Percentiles rank a stretch among this genome's conserved stretches.
phyloP scores from a whole-genome alignment of 2,888 invertebrate genomes.

The Raillietiella orientalis region DNA sequence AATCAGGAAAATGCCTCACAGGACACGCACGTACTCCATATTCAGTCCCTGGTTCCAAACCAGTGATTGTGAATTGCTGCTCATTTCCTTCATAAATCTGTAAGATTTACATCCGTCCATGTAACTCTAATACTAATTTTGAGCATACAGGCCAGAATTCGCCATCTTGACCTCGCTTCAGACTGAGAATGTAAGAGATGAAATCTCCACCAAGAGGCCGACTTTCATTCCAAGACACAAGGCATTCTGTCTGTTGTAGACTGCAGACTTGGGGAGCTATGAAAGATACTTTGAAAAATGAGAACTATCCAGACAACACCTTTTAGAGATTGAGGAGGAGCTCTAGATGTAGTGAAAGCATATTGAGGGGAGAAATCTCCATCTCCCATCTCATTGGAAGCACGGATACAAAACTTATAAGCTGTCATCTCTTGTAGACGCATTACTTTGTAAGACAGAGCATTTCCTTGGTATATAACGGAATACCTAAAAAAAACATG shows the following conservation, averaged over 20 bases:
- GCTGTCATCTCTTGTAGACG: constrained; percentile 44
- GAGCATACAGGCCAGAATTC: neutral
- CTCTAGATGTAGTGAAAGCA: constrained; percentile 33
- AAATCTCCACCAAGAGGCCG: no score
- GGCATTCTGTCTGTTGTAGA: no score
- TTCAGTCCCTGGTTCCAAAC: constrained; percentile 35
- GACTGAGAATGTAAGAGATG: no score
- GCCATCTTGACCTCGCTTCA: no score
- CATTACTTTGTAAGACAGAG: constrained; percentile 43
- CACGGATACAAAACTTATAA: constrained; percentile 56
- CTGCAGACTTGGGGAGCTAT: no score
- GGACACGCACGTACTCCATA: constrained; percentile 46
- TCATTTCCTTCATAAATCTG: constrained; percentile 17
- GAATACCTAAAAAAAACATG: constrained; percentile 9
- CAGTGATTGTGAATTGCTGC: constrained; percentile 18
- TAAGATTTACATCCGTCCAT: no score
- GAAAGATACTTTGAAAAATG: neutral
- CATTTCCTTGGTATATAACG: constrained; percentile 33
- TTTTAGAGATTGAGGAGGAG: constrained; percentile 48
- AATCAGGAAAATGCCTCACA: constrained; percentile 26
- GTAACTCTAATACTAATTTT: no score
- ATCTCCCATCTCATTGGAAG: constrained; percentile 50
- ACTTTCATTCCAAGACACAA: no score
- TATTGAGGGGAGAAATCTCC: constrained; percentile 39
- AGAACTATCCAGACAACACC: constrained; percentile 10